Conservation (phyloP, 2,113 vertebrate species). For the Python bivittatus region DNA sequence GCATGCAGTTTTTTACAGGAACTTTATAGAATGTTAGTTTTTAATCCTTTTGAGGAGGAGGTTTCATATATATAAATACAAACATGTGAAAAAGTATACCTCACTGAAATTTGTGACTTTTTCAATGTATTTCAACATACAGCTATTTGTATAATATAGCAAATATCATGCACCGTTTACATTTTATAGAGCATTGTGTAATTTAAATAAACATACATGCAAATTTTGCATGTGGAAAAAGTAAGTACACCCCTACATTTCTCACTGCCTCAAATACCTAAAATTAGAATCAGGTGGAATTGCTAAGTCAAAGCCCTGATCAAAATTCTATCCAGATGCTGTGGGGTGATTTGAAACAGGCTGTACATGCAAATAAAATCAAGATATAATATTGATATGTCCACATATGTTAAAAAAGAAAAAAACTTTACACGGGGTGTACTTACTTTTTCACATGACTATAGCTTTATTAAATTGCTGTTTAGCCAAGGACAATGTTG, state of each 20-base stretch:
- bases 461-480: not conserved
- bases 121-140: not conserved
- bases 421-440: not conserved
- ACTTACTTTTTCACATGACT: not conserved
- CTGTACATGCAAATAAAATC: not conserved
- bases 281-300: not conserved
- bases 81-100: not conserved
- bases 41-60: no score
- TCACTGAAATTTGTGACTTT: not conserved
- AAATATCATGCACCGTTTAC: not conserved
- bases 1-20: not conserved
- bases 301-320: not conserved
- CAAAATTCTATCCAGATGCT: not conserved
- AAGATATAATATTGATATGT: not conserved
- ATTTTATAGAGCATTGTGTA: not conserved
- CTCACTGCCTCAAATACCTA: not conserved
- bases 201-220: not conserved
- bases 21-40: not conserved
- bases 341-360: not conserved
- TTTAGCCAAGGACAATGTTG: not conserved
- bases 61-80: not conserved
- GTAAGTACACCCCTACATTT: not conserved
- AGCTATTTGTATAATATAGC: not conserved
- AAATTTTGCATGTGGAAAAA: not conserved
- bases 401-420: not conserved